Percentiles rank a stretch among this genome's conserved stretches.
These are phyloP conservation scores for Umimayanthus chanpuru DNA, from an alignment of 92 coral and sea anemone genomes.

Conservation along the genomic window DNA sequence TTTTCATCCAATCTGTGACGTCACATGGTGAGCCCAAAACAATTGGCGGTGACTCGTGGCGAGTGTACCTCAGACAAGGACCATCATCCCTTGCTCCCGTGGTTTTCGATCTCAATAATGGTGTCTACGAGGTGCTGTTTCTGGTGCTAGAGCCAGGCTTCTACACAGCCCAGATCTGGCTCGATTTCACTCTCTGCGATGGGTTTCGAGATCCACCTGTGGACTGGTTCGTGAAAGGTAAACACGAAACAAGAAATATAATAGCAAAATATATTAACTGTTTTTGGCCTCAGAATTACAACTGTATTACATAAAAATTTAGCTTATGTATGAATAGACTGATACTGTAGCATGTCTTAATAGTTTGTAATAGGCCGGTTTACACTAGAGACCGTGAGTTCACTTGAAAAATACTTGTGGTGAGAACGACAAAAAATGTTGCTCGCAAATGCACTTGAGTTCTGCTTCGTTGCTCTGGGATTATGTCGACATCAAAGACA, in stretches of 20 bases:
- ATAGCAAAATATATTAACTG: not conserved
- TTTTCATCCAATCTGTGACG: slow-evolving; percentile 78
- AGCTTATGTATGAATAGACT: too few relatives aligned
- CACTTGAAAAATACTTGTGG: too few relatives aligned
- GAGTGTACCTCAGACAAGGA: slow-evolving; percentile 78
- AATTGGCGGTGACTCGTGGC: slow-evolving; percentile 88
- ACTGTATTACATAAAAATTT: too few relatives aligned
- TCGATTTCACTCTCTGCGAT: slow-evolving; percentile 83
- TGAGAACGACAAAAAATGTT: too few relatives aligned
- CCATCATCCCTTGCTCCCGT: slow-evolving; percentile 86
- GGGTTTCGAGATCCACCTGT: slow-evolving; percentile 82
- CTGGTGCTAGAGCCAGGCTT: slow-evolving; percentile 74
- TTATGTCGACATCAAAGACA: too few relatives aligned
- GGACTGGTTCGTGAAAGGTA: slow-evolving; percentile 59
- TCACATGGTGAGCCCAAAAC: slow-evolving; percentile 54
- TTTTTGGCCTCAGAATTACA: too few relatives aligned
- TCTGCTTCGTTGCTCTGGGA: too few relatives aligned
- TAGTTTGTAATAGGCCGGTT: too few relatives aligned
- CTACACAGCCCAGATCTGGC: slow-evolving; percentile 64
- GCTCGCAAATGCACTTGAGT: too few relatives aligned
- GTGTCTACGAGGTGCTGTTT: slow-evolving; percentile 75
- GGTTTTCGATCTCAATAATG: slow-evolving; percentile 76
- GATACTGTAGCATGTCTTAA: too few relatives aligned
- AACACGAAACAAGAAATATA: not conserved
- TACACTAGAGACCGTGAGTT: too few relatives aligned